Conservation (phyloP, 2,888 invertebrate species). For the Busseola fusca region DNA sequence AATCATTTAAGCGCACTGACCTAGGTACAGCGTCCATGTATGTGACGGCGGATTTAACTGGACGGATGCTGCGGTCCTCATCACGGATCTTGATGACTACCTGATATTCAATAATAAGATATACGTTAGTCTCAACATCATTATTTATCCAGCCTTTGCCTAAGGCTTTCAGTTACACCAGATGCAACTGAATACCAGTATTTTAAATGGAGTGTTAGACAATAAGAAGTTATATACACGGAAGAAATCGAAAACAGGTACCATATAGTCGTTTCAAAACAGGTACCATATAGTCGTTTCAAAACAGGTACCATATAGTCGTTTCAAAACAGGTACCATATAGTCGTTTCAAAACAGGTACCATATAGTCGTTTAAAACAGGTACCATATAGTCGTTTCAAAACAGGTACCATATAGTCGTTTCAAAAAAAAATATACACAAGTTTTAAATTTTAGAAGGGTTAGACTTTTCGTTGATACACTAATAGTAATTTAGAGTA, state of each 20-base stretch:
- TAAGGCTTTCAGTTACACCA: not conserved
- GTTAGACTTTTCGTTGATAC: too few species aligned
- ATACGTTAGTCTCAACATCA: not conserved
- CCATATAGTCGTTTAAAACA: too few species aligned
- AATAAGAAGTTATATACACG: not conserved
- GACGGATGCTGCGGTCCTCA: conserved; percentile 77
- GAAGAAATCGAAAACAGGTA: not conserved
- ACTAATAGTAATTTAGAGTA: too few species aligned
- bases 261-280: too few species aligned
- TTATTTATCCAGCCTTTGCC: not conserved
- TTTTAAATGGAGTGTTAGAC: not conserved
- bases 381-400: too few species aligned
- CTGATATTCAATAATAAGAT: conserved; percentile 60
- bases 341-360: too few species aligned
- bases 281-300: too few species aligned
- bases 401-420: too few species aligned
- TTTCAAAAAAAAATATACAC: too few species aligned
- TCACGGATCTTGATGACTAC: conserved; percentile 89
- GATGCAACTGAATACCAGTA: not conserved
- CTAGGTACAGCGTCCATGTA: conserved; percentile 81
- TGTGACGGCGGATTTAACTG: conserved; percentile 69
- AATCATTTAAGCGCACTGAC: conserved; percentile 62
- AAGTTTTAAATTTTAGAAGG: too few species aligned
- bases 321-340: too few species aligned
- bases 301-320: too few species aligned